phyloP scores from a whole-genome alignment of 2,888 invertebrate species.

The Lasioglossum pauxillum region DNA sequence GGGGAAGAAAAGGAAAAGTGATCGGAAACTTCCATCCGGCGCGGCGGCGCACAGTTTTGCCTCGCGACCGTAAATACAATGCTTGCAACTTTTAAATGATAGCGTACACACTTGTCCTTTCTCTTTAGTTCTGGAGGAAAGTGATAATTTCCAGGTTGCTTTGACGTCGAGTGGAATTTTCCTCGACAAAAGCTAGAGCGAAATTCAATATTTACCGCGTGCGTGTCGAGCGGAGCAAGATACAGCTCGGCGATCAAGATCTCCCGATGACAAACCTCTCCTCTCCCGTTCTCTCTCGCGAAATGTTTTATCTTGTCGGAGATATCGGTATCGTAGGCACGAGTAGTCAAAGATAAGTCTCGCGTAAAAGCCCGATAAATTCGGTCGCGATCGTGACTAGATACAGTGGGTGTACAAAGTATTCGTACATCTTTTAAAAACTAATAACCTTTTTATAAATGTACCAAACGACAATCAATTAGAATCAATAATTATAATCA shows the following conservation, averaged over 20 bases:
- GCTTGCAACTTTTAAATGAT: slow-evolving; percentile 3
- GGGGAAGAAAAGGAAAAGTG: not conserved
- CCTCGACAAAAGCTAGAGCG: not conserved
- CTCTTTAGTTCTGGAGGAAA: not conserved
- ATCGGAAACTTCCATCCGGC: slow-evolving; percentile 8
- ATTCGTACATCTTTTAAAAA: no score
- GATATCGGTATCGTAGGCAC: slow-evolving; percentile 8
- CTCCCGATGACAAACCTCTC: not conserved
- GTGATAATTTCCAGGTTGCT: slow-evolving; percentile 2
- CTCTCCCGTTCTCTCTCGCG: not conserved
- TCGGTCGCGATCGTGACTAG: not conserved
- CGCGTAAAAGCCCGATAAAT: not conserved
- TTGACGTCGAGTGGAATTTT: not conserved
- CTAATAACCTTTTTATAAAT: no score
- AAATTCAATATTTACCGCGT: slow-evolving; percentile 9
- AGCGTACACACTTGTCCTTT: slow-evolving; percentile 1
- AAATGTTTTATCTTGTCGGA: slow-evolving; percentile 12
- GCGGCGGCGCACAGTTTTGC: not conserved
- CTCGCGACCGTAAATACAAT: not conserved
- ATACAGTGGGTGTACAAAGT: no score
- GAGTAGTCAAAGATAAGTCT: slow-evolving; percentile 11
- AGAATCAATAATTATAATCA: no score
- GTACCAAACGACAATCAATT: no score
- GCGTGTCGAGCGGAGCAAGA: not conserved
- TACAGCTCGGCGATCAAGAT: not conserved